Evolutionary conservation across 2,888 invertebrate species (phyloP).

Genomic region (Myathropa florea): DNA sequence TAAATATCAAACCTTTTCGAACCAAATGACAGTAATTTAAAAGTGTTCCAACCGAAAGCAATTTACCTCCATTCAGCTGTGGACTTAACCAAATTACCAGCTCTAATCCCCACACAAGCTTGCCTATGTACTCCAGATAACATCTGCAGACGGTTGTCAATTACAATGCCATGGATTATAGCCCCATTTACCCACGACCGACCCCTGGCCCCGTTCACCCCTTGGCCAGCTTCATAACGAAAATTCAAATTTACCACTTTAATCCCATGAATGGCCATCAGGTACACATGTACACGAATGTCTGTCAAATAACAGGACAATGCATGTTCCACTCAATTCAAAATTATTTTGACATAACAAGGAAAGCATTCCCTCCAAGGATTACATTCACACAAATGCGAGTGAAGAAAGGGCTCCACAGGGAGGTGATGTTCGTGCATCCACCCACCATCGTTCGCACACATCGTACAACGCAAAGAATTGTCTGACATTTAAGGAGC

Average conservation of each 20-base stretch:
- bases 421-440: neutral
- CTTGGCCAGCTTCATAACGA: neutral
- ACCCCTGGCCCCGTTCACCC: too few species aligned
- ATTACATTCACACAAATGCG: constrained; percentile 34
- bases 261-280: constrained; percentile 59
- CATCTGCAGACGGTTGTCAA: neutral
- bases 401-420: neutral
- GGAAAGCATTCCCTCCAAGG: constrained; percentile 43
- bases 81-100: neutral
- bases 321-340: constrained; percentile 68
- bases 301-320: constrained; percentile 66
- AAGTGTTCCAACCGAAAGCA: neutral
- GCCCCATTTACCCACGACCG: neutral
- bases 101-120: neutral
- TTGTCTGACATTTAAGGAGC: constrained; percentile 9
- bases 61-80: neutral
- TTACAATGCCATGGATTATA: neutral
- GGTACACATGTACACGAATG: constrained; percentile 35
- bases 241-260: constrained; percentile 59
- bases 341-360: constrained; percentile 62
- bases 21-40: neutral
- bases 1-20: neutral
- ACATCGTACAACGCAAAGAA: too few species aligned
- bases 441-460: too few species aligned
- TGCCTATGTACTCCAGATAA: neutral